Evolutionary conservation across 2,888 invertebrate species (phyloP), one percentile per base, ranked within the genome.

Genomic region (Drosophila ezoana): DNA sequence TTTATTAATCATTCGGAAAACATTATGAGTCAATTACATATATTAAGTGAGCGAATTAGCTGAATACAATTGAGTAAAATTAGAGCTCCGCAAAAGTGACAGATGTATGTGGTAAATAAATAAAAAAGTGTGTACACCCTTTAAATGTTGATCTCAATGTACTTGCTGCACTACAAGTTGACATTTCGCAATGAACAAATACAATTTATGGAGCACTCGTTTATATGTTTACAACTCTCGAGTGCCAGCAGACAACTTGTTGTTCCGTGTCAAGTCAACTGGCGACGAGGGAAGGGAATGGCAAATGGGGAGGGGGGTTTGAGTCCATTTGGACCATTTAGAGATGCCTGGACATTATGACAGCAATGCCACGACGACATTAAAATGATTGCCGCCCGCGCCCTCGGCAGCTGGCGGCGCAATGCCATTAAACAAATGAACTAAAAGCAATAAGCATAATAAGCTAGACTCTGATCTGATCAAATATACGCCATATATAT

Each of bases 381-480:
- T 70, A 80, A 75, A 78, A 72, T 72, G 49, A 80, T 65, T 83
- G 75, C 61, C 64, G 47, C 45, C 20, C 63, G 37, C 63, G 38
- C 28, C 52, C 52, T 40, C 52, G 9, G 28, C 43, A 11, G 51
- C 28, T 28, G 5, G 16, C 61, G 33, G 16, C 10, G 35, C 43
- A 58, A 62, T 73, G 54, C 70, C 87, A 86, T 86, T 86, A 83
- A 83, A 83, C 76, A 86, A 86, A 83, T 86, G 73, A 86, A 81
- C 83, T 73, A 69, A 73, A 81, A 72, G 84, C 81, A 80, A 86
- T 82, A 85, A 76, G 63, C 81, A 82, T 82, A 80, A 85, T 80
- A 80, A 76, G 70, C 64, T 45, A 54, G 47, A 61, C 61, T 54
- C 64, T 47, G 52, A 62, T 63, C 68, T 51, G 67, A 59, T 72